A percentile compares a stretch with the other conserved stretches of the same genome.
phyloP scores from a whole-genome alignment of 2,113 vertebrate species.

The Alexandromys fortis region DNA sequence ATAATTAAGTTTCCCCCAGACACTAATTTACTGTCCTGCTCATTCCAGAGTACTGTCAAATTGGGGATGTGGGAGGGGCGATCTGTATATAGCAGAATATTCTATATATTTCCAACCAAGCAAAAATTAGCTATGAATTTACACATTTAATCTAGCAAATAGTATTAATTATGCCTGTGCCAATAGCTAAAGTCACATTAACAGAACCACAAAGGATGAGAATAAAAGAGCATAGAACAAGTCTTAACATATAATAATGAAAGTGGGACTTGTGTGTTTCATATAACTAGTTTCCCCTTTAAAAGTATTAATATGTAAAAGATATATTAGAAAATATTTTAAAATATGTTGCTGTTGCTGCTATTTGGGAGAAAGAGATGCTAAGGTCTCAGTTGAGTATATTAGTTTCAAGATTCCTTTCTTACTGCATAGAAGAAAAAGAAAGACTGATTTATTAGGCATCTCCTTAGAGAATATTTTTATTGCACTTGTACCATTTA shows the following conservation, averaged over 20 bases:
- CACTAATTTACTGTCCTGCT: neutral
- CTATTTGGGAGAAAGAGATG: neutral
- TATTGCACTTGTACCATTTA: slow-evolving; percentile 5
- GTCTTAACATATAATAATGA: neutral
- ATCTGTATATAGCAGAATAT: neutral
- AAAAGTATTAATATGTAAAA: neutral
- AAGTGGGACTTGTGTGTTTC: neutral
- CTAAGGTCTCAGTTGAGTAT: too few relatives aligned
- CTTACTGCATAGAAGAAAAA: too few relatives aligned
- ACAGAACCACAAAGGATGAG: neutral
- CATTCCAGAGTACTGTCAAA: neutral
- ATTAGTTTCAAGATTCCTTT: too few relatives aligned
- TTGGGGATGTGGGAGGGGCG: neutral
- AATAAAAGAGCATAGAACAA: neutral
- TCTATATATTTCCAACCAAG: neutral
- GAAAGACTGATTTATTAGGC: neutral
- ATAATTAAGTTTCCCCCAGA: neutral
- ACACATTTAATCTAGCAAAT: neutral
- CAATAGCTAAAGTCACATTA: too few relatives aligned
- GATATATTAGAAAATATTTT: neutral
- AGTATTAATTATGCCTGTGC: too few relatives aligned
- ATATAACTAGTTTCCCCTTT: neutral
- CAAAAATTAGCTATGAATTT: neutral
- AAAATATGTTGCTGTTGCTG: neutral
- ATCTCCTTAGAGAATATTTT: slow-evolving; percentile 9